Evolutionary conservation across 2,888 invertebrate species (phyloP).

Genomic region (Ormyrus rosae): DNA sequence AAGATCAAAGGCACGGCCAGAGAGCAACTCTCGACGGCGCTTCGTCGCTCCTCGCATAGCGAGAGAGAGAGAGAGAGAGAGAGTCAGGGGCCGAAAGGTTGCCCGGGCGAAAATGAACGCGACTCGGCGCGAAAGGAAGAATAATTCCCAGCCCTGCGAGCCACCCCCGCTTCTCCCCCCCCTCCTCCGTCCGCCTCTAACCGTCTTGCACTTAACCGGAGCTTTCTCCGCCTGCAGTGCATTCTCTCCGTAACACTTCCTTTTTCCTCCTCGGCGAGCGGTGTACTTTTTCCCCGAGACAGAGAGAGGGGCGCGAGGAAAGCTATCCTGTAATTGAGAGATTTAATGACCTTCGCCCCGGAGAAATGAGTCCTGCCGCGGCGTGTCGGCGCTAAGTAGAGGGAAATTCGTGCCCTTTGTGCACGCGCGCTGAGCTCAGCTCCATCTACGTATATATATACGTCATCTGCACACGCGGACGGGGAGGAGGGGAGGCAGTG

Average conservation of each 20-base stretch:
- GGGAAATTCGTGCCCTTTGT: conserved; percentile 27
- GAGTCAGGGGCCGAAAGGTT: too few relatives aligned
- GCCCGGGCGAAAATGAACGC: too few relatives aligned
- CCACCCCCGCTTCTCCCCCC: too few relatives aligned
- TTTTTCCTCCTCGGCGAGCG: neutral
- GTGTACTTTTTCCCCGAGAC: too few relatives aligned
- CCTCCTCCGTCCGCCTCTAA: neutral
- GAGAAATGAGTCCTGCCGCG: neutral
- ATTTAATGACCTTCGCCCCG: conserved; percentile 36
- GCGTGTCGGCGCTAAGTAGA: conserved; percentile 6
- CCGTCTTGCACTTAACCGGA: neutral
- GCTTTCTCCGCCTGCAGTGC: neutral
- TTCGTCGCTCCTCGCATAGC: too few relatives aligned
- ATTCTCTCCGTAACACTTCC: neutral
- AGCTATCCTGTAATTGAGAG: conserved; percentile 33
- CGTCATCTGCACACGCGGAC: neutral
- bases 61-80: too few relatives aligned
- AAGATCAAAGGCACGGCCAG: too few relatives aligned
- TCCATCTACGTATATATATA: neutral
- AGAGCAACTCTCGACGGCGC: too few relatives aligned
- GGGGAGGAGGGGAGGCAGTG: neutral
- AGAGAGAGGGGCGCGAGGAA: neutral
- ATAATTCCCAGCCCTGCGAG: too few relatives aligned
- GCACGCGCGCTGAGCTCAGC: neutral
- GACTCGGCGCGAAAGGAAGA: too few relatives aligned